Percentiles rank a stretch among this genome's conserved stretches.
Evolutionary conservation across 2,888 invertebrate genomes (phyloP).

Genomic region (Tetrapedia diversipes): DNA sequence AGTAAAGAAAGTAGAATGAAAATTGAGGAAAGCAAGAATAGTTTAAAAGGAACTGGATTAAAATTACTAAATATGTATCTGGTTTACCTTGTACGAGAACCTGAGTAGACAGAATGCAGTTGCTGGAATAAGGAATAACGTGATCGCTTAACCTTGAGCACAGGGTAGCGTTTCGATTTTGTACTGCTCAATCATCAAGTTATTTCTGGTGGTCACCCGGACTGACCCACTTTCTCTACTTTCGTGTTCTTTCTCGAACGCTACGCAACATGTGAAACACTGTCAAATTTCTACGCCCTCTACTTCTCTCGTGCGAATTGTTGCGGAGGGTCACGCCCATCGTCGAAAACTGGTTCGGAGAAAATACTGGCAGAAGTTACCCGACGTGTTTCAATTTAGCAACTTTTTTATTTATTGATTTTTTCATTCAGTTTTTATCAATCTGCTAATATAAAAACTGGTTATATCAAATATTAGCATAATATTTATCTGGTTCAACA

Average conservation of each 20-base stretch:
- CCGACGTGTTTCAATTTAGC: not conserved
- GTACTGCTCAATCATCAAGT: constrained; percentile 17
- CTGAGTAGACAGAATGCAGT: too few relatives aligned
- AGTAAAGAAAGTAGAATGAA: too few relatives aligned
- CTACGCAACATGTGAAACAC: constrained; percentile 24
- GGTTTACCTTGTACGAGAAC: not conserved
- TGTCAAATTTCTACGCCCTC: constrained; percentile 33
- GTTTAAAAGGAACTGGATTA: not conserved
- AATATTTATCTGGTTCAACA: not conserved
- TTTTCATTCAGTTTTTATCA: not conserved
- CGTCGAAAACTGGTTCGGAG: not conserved
- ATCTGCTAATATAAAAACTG: too few relatives aligned
- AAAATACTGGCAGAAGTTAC: not conserved
- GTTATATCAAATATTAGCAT: too few relatives aligned
- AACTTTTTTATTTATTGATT: not conserved
- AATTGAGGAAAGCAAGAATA: not conserved
- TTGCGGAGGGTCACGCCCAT: constrained; percentile 30
- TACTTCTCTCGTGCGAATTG: constrained; percentile 17
- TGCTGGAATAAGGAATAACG: constrained; percentile 4
- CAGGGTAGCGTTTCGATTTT: constrained; percentile 46
- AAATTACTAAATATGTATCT: not conserved
- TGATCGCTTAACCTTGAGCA: constrained; percentile 35
- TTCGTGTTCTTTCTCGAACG: constrained; percentile 48
- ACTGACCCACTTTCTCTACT: constrained; percentile 63
- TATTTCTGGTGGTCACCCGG: constrained; percentile 49